phyloP scores from a whole-genome alignment of 2,797 vertebrate species.

The Setipinna tenuifilis region DNA sequence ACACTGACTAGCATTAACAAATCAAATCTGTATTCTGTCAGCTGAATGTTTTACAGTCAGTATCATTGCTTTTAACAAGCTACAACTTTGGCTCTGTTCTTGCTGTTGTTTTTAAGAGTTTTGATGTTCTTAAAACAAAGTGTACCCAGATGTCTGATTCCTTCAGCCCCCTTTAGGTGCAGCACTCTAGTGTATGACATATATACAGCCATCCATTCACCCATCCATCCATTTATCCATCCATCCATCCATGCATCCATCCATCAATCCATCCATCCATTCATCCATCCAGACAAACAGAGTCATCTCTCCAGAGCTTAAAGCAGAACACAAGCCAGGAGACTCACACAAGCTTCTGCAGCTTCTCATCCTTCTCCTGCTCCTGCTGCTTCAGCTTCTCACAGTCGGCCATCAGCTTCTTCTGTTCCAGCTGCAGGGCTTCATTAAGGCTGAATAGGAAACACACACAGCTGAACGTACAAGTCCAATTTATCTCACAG shows the following conservation, averaged over 20 bases:
- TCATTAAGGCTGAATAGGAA: conserved; percentile 81
- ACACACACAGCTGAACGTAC: not conserved
- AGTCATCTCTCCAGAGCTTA: no score
- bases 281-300: no score
- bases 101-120: not conserved
- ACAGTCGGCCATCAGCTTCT: conserved; percentile 87
- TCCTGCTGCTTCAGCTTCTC: conserved; percentile 88
- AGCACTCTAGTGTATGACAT: no score
- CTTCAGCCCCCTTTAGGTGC: no score
- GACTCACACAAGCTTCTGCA: conserved; percentile 90
- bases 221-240: no score
- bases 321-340: not conserved
- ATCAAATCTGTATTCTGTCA: no score
- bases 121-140: not conserved
- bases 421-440: conserved; percentile 88
- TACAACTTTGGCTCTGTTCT: not conserved
- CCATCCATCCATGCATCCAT: no score
- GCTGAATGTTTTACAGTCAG: not conserved
- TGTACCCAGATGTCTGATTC: no score
- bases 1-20: not conserved
- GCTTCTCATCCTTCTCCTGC: conserved; percentile 84
- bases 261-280: no score
- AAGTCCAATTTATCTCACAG: no score
- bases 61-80: not conserved
- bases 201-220: no score